Percentiles rank a stretch among this genome's conserved stretches.
Conservation (phyloP, 2,113 vertebrate species). For the Alligator mississippiensis region DNA sequence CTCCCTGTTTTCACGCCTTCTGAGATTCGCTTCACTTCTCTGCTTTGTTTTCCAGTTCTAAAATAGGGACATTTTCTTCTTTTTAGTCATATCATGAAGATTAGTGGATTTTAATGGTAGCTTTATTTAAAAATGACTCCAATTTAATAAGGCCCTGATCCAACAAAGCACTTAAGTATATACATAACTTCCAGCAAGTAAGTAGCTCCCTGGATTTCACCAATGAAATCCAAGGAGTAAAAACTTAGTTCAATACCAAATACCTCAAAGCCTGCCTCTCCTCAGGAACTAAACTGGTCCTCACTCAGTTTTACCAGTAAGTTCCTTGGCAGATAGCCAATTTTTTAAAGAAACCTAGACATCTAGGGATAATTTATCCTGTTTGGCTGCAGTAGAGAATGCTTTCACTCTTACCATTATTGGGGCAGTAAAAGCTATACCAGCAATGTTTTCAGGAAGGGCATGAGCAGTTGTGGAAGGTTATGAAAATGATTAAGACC, state of each 20-base stretch:
- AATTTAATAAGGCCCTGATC: not conserved
- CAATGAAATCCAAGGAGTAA: not conserved
- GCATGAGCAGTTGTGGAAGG: too few relatives aligned
- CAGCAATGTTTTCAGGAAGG: too few relatives aligned
- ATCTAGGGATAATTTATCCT: too few relatives aligned
- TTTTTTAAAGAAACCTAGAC: too few relatives aligned
- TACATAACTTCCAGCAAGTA: not conserved
- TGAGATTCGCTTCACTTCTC: not conserved
- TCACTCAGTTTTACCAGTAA: too few relatives aligned
- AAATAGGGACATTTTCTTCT: conserved; percentile 9
- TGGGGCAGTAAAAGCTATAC: too few relatives aligned
- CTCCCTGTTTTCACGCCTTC: not conserved
- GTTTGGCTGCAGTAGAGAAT: too few relatives aligned
- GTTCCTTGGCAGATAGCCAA: too few relatives aligned
- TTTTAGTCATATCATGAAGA: not conserved
- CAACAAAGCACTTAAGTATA: not conserved
- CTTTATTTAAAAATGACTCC: not conserved
- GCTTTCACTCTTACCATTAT: too few relatives aligned
- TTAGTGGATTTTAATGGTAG: not conserved
- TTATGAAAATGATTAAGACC: too few relatives aligned
- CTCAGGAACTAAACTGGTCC: not conserved
- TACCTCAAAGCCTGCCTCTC: not conserved
- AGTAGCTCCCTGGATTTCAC: not conserved
- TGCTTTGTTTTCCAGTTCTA: not conserved
- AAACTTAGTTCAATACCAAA: not conserved